A percentile compares a stretch with the other conserved stretches of the same genome.
Conservation (phyloP, 2,797 vertebrate genomes). For the Chaunax sp. region DNA sequence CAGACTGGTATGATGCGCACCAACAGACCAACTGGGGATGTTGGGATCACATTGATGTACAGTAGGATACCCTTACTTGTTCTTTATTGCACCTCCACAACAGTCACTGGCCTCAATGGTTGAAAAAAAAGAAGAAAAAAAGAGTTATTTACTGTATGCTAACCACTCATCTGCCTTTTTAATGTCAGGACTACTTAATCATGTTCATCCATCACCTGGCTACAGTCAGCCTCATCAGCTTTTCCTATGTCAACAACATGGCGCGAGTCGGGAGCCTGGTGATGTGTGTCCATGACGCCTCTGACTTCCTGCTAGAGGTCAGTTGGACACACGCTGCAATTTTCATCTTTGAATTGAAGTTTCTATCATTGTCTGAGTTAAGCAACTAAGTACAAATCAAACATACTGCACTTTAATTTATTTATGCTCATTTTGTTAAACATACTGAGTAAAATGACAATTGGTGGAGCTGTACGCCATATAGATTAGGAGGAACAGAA, state of each 20-base stretch:
- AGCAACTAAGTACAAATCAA: neutral
- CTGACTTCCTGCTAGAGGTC: slow-evolving; percentile 93
- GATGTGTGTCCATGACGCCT: slow-evolving; percentile 89
- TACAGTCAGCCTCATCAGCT: slow-evolving; percentile 88
- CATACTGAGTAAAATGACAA: too few relatives aligned
- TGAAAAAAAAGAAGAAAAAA: neutral
- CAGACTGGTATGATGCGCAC: too few relatives aligned
- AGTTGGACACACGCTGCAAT: slow-evolving; percentile 33
- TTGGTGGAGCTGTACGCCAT: too few relatives aligned
- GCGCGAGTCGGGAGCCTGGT: slow-evolving; percentile 90
- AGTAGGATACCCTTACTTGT: too few relatives aligned
- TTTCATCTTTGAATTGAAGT: neutral
- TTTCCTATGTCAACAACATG: slow-evolving; percentile 95
- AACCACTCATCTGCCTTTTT: neutral
- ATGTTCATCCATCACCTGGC: slow-evolving; percentile 95
- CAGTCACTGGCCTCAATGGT: neutral
- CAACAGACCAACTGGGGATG: too few relatives aligned
- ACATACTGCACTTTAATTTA: neutral
- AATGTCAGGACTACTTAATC: slow-evolving; percentile 90
- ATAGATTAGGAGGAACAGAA: too few relatives aligned
- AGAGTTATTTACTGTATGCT: neutral
- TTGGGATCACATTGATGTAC: too few relatives aligned
- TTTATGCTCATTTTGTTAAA: neutral
- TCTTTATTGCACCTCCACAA: too few relatives aligned
- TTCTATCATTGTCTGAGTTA: neutral